Conservation (phyloP, 2,797 vertebrate species). For the Falco biarmicus region DNA sequence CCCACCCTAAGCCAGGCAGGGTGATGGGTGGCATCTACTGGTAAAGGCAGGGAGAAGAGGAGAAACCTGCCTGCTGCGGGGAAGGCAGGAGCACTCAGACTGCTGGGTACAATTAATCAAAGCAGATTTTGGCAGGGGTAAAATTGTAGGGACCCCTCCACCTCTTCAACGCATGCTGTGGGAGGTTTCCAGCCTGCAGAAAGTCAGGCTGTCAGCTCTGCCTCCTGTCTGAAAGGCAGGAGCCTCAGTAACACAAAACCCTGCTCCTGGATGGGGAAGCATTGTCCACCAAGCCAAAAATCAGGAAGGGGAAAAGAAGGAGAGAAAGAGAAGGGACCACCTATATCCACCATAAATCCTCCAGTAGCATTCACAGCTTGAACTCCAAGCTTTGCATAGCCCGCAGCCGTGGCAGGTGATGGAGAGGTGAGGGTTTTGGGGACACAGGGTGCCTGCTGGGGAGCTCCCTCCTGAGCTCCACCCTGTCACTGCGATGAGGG, state of each 20-base stretch:
- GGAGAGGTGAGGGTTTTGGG: background rate
- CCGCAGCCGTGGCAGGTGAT: background rate
- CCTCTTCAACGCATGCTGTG: background rate
- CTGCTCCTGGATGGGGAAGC: background rate
- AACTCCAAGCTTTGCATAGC: background rate
- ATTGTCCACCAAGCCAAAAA: background rate
- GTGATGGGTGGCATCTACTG: background rate
- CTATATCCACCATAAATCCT: background rate
- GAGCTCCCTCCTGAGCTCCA: background rate
- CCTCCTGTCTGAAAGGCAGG: background rate
- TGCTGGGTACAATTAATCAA: background rate
- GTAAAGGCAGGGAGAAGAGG: background rate
- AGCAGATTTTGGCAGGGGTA: background rate
- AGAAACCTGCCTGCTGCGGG: background rate
- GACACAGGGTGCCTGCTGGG: background rate
- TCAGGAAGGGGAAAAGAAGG: background rate
- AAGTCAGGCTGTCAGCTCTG: background rate
- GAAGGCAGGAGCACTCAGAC: background rate
- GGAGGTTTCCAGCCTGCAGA: background rate
- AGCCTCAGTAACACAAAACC: background rate
- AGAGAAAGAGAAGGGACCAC: background rate
- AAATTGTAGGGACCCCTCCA: background rate
- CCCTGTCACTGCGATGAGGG: no score
- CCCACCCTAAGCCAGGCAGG: background rate
- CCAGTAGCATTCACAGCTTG: background rate